Conservation (phyloP, 2,888 invertebrate species). For the Diarsia brunnea region DNA sequence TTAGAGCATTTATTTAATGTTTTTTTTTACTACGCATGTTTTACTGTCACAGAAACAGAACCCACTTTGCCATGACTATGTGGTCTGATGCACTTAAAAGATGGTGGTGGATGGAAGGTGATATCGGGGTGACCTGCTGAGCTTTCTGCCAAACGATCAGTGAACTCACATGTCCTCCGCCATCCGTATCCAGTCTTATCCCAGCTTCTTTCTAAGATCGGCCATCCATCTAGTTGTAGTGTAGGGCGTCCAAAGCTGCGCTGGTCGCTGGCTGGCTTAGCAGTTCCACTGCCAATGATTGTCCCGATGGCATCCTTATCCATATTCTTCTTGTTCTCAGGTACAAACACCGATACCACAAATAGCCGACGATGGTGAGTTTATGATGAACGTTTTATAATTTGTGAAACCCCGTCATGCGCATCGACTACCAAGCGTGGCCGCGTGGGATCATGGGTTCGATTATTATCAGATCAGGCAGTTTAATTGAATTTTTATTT, state of each 20-base stretch:
- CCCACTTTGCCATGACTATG: not conserved
- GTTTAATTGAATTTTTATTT: too few species aligned
- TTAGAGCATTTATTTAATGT: not conserved
- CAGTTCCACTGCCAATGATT: not conserved
- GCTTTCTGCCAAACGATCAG: not conserved
- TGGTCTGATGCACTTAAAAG: not conserved
- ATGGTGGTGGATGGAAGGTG: too few species aligned
- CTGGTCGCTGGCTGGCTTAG: not conserved
- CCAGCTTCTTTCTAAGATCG: not conserved
- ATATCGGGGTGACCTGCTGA: too few species aligned
- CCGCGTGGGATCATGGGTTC: too few species aligned
- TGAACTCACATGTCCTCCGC: not conserved
- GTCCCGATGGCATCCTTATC: constrained; percentile 1
- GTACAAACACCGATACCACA: constrained; percentile 96
- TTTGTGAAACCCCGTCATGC: too few species aligned
- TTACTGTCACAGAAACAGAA: not conserved
- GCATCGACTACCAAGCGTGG: too few species aligned
- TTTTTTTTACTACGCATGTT: not conserved
- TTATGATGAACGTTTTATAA: too few species aligned
- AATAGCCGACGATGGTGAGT: constrained; percentile 94
- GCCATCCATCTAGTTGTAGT: not conserved
- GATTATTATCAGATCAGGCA: too few species aligned
- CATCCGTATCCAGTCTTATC: not conserved
- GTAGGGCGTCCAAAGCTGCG: not conserved
- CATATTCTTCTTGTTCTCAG: constrained; percentile 85